Conservation (phyloP, 1,140 invertebrate species). For the Phthorimaea operculella region DNA sequence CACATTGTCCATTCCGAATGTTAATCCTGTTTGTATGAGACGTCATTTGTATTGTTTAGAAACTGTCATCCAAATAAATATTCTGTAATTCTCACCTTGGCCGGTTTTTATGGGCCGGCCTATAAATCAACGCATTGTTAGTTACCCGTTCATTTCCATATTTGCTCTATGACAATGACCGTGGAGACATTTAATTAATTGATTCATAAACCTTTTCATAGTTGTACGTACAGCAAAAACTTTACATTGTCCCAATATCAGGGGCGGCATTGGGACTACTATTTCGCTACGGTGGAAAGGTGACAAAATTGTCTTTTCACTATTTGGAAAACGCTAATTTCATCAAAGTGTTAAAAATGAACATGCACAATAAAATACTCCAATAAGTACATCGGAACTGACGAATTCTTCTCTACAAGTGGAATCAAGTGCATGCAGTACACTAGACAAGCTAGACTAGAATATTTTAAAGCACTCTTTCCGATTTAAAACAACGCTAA, state of each 20-base stretch:
- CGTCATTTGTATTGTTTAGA: slow-evolving; percentile 22
- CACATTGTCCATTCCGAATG: not conserved
- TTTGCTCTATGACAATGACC: slow-evolving; percentile 63
- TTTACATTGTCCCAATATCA: slow-evolving; percentile 32
- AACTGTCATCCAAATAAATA: slow-evolving; percentile 25
- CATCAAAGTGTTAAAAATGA: too few relatives aligned
- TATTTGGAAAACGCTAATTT: too few relatives aligned
- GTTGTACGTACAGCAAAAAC: slow-evolving; percentile 37
- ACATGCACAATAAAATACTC: too few relatives aligned
- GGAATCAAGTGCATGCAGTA: too few relatives aligned
- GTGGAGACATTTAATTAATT: slow-evolving; percentile 65
- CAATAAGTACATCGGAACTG: too few relatives aligned
- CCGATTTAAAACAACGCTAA: too few relatives aligned
- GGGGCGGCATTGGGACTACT: too few relatives aligned
- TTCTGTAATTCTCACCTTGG: slow-evolving; percentile 51
- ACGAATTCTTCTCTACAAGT: too few relatives aligned
- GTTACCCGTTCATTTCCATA: slow-evolving; percentile 56
- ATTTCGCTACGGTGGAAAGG: too few relatives aligned
- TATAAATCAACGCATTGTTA: slow-evolving; percentile 64
- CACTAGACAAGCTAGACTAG: too few relatives aligned
- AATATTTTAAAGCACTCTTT: too few relatives aligned
- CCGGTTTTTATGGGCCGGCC: slow-evolving; percentile 36
- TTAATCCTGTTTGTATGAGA: slow-evolving; percentile 6
- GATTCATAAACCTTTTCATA: slow-evolving; percentile 63
- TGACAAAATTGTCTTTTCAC: too few relatives aligned